Base-by-base conservation (phyloP, 2,888 invertebrate species). In the Patella caerulea region DNA sequence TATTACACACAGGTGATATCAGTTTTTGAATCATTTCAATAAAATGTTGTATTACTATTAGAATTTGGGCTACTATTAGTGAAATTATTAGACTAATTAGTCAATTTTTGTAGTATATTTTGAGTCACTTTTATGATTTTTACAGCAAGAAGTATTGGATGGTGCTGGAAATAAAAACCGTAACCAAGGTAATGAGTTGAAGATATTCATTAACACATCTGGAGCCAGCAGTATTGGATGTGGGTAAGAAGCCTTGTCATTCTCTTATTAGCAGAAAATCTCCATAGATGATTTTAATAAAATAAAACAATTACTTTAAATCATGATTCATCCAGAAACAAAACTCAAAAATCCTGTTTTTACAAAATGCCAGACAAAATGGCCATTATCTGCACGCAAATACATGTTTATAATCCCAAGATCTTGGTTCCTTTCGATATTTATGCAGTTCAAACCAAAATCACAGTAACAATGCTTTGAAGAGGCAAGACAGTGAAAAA, bases 211-310 rank as follows among this genome's bases (percentile, higher is more conserved):
- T 81, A 94, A 95, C 88, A 95, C 96, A 78, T 95, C 96, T 15
- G 96, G 96, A 72, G 94, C 95, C 87, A 95, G 96, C 15, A 95
- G 96, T 89, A 94, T 97, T 75, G 97, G 97, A 45, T 95, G 97
- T 92, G 96, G 96, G 94, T 95, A 89, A 93, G 93, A 83, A 65
- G 15, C 5, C n/a, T 5, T 17, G 2, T 2, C 45, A 0, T 0
- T 45, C 45, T 45, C 45, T 45, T 45, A 7, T 45, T 45, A 45
- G 5, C 34, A 45, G 34, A 45, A 5, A 45, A 45, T 45, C 34
- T 45, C 0, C 34, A 45, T 4, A 5, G 34, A 5, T 45, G 34
- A 45, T 45, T 45, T 45, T 45, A 5, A 45, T 3, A 45, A 45
- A 45, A 45, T 7, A 45, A 45, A 45, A 45, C 7, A 5, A 45